phyloP scores from a whole-genome alignment of 1,140 invertebrate genomes.

The Melitaea cinxia region DNA sequence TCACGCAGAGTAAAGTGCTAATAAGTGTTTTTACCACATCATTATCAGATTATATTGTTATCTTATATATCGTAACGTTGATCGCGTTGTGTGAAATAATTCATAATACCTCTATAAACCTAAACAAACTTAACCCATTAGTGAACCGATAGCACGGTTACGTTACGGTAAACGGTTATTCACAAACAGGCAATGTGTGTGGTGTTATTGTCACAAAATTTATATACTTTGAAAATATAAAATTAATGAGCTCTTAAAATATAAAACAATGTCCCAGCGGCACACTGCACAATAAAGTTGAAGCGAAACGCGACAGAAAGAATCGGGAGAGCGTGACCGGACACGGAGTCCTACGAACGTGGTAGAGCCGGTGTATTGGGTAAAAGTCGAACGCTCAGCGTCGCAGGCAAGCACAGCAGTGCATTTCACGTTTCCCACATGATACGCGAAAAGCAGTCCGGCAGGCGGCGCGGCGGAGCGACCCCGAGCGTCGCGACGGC shows the following conservation, averaged over 20 bases:
- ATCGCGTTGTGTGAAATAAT: slow-evolving; percentile 54
- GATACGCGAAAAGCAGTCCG: slow-evolving; percentile 50
- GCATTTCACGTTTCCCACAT: slow-evolving; percentile 66
- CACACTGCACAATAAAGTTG: slow-evolving; percentile 56
- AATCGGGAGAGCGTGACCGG: slow-evolving; percentile 32
- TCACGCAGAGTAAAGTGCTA: slow-evolving; percentile 54
- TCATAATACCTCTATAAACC: slow-evolving; percentile 50
- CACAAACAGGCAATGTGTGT: slow-evolving; percentile 22
- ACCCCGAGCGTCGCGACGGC: slow-evolving; percentile 76
- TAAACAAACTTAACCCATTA: slow-evolving; percentile 51
- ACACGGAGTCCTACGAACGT: slow-evolving; percentile 38
- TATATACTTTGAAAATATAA: slow-evolving; percentile 37
- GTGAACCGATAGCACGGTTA: slow-evolving; percentile 61
- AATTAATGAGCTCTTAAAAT: slow-evolving; percentile 51
- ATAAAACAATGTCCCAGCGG: slow-evolving; percentile 62
- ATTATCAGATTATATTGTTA: slow-evolving; percentile 76
- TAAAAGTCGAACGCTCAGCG: slow-evolving; percentile 41
- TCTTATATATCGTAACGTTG: slow-evolving; percentile 66
- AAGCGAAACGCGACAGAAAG: slow-evolving; percentile 34
- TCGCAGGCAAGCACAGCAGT: slow-evolving; percentile 54
- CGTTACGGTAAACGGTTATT: slow-evolving; percentile 34
- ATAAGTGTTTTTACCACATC: slow-evolving; percentile 73
- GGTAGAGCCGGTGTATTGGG: slow-evolving; percentile 25
- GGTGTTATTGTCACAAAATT: slow-evolving; percentile 14
- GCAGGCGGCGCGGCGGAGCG: slow-evolving; percentile 55